A percentile compares a stretch with the other conserved stretches of the same genome.
Conservation (phyloP, 2,797 vertebrate genomes). For the Thalassophryne amazonica region DNA sequence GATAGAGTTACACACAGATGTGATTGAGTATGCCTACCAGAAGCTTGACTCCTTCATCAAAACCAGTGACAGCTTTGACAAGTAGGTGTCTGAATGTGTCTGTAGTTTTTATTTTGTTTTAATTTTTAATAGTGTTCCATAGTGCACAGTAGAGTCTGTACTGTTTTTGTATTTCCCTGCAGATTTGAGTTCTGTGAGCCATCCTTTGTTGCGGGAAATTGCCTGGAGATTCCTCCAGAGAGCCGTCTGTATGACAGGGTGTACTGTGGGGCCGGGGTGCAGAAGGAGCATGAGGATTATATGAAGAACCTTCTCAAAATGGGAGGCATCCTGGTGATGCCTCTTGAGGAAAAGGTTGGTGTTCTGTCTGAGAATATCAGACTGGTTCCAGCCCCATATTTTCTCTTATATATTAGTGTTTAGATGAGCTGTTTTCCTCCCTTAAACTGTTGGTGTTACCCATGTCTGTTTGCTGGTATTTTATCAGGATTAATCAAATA, state of each 20-base stretch:
- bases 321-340: constrained; percentile 95
- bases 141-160: background rate
- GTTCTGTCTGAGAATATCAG: background rate
- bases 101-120: background rate
- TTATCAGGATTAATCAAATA: too few relatives aligned
- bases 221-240: constrained; percentile 90
- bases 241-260: constrained; percentile 92
- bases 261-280: constrained; percentile 95
- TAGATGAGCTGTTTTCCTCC: too few relatives aligned
- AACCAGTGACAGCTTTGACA: constrained; percentile 96
- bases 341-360: constrained; percentile 93
- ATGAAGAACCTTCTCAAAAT: constrained; percentile 95
- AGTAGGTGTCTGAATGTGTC: constrained; percentile 69
- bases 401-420: background rate
- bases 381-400: background rate
- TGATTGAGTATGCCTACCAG: constrained; percentile 93
- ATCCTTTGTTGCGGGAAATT: constrained; percentile 91
- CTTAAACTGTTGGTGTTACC: too few relatives aligned
- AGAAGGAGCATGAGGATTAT: constrained; percentile 92
- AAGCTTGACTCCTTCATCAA: constrained; percentile 94
- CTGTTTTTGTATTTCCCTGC: background rate
- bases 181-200: constrained; percentile 98
- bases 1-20: constrained; percentile 91
- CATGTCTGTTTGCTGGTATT: too few relatives aligned
- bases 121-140: background rate